Percentiles rank a stretch among this genome's conserved stretches.
Evolutionary conservation across 2,797 vertebrate genomes (phyloP).

Genomic region (Manis crassicaudata): DNA sequence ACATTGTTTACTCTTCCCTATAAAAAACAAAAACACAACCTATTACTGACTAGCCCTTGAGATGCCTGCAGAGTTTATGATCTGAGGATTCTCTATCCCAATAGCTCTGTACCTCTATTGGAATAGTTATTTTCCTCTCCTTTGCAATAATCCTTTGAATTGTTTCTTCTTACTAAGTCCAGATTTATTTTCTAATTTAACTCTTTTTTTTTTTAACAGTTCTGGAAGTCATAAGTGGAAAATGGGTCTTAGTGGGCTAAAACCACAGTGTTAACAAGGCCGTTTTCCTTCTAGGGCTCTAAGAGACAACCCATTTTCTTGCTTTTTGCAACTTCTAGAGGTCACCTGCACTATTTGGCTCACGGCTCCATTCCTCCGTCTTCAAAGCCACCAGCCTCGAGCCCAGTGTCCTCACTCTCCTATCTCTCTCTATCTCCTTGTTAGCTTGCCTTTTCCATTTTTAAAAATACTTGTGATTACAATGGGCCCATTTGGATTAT

Average conservation of each 20-base stretch:
- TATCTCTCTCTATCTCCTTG: background rate
- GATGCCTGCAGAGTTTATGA: background rate
- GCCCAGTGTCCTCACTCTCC: background rate
- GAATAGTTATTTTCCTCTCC: background rate
- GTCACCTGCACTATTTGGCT: background rate
- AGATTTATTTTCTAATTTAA: background rate
- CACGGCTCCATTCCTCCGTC: no score
- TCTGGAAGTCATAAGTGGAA: background rate
- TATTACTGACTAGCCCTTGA: background rate
- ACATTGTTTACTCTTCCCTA: background rate
- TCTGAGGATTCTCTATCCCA: background rate
- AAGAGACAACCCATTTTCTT: background rate
- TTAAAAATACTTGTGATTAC: background rate
- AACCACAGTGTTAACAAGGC: background rate
- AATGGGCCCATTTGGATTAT: background rate
- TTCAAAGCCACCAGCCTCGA: background rate
- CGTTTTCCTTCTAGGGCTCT: background rate
- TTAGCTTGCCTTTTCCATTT: background rate
- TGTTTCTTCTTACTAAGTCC: background rate
- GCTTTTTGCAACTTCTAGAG: background rate
- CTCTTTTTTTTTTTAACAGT: background rate
- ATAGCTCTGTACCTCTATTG: background rate
- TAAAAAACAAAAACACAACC: background rate
- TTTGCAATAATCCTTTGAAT: background rate
- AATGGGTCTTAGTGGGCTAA: background rate